phyloP scores from a whole-genome alignment of 2,888 invertebrate species.

The Artemia sinica region DNA sequence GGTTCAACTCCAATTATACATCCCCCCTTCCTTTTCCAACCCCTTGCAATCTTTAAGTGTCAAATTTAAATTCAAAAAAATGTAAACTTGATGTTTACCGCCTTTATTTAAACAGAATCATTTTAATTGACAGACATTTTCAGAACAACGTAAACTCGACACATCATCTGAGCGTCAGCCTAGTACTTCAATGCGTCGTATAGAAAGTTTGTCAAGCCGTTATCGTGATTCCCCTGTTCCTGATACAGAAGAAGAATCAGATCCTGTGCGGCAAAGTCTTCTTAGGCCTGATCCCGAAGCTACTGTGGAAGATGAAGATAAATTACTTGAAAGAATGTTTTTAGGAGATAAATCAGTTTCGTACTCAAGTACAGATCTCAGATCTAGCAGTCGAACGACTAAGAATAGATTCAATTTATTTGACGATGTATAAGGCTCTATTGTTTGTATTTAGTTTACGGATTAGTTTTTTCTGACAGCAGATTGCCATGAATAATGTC shows the following conservation, averaged over 20 bases:
- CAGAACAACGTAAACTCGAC: slow-evolving; percentile 25
- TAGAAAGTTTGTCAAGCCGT: background rate
- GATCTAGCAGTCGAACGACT: too few species aligned
- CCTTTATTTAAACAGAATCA: too few species aligned
- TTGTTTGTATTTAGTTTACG: too few species aligned
- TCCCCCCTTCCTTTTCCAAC: too few species aligned
- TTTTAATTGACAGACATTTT: too few species aligned
- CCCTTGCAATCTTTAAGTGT: too few species aligned
- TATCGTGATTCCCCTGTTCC: background rate
- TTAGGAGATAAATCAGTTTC: background rate
- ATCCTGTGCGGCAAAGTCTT: background rate
- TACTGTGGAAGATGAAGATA: background rate
- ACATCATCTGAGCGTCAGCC: slow-evolving; percentile 24
- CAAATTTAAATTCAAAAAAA: too few species aligned
- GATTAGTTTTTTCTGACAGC: too few species aligned
- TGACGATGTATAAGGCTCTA: background rate
- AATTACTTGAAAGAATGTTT: slow-evolving; percentile 5
- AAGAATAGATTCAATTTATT: background rate
- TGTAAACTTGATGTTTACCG: too few species aligned
- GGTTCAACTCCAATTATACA: too few species aligned
- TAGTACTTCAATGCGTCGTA: background rate
- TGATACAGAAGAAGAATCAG: background rate
- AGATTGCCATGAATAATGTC: too few species aligned
- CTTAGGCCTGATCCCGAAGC: background rate
- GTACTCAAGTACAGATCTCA: slow-evolving; percentile 4